Percentiles rank a stretch among this genome's conserved stretches.
phyloP scores from a whole-genome alignment of 2,888 invertebrate species.

The Eupithecia centaureata region DNA sequence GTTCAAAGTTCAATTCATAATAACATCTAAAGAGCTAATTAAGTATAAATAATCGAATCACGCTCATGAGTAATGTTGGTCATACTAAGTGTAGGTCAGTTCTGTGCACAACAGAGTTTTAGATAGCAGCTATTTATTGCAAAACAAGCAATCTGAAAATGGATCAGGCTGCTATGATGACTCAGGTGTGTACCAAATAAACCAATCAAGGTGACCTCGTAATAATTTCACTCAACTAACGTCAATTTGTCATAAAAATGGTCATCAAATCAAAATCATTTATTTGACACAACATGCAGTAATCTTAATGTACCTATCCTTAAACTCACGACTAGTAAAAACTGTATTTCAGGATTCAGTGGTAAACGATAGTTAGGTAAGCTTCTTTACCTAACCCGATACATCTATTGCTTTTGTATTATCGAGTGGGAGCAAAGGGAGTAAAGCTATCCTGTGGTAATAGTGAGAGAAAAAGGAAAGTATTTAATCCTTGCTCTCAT shows the following conservation, averaged over 20 bases:
- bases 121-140: background rate
- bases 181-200: background rate
- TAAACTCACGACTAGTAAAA: too few relatives aligned
- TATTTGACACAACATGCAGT: too few relatives aligned
- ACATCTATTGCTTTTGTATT: too few relatives aligned
- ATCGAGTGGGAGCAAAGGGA: too few relatives aligned
- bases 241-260: background rate
- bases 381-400: too few relatives aligned
- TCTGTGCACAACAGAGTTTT: background rate
- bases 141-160: background rate
- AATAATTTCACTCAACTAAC: background rate
- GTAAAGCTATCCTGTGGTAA: too few relatives aligned
- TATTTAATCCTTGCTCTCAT: too few relatives aligned
- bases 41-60: background rate
- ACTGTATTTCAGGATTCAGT: too few relatives aligned
- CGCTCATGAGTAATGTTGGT: background rate
- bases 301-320: too few relatives aligned
- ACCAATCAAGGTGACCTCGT: background rate
- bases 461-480: too few relatives aligned
- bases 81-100: background rate
- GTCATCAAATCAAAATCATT: background rate
- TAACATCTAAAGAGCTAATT: background rate
- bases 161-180: background rate
- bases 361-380: too few relatives aligned
- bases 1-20: background rate